phyloP scores from a whole-genome alignment of 2,888 invertebrate genomes.

The Drosophila conformis region DNA sequence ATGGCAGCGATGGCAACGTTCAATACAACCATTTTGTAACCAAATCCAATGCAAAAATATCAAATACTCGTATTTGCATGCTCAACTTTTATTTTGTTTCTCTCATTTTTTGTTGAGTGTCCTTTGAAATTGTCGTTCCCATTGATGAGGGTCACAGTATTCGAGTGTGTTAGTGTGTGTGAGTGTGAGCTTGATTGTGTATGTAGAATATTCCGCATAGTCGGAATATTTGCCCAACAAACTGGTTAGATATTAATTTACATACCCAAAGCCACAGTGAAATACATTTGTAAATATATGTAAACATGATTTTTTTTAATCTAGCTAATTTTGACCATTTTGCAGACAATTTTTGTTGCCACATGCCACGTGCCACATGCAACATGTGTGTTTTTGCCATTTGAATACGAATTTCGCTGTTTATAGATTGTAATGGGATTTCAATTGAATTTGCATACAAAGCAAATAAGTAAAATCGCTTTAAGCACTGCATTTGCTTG shows the following conservation, averaged over 20 bases:
- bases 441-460: conserved; percentile 51
- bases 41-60: conserved; percentile 44
- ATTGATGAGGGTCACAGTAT: conserved; percentile 55
- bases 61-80: conserved; percentile 33
- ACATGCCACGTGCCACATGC: conserved; percentile 28
- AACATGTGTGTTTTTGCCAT: conserved; percentile 45
- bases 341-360: conserved; percentile 1
- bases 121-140: conserved; percentile 33
- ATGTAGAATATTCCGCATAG: conserved; percentile 24
- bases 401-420: conserved; percentile 37
- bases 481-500: conserved; percentile 18
- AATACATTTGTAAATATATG: conserved; percentile 2
- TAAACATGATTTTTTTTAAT: background rate
- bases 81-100: conserved; percentile 15
- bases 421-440: conserved; percentile 51
- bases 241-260: conserved; percentile 46
- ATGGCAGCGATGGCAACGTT: conserved; percentile 8
- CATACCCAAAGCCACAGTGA: background rate
- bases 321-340: conserved; percentile 33
- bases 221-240: conserved; percentile 56
- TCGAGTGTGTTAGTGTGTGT: background rate
- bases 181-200: background rate
- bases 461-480: conserved; percentile 21
- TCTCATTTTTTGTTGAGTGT: conserved; percentile 8
- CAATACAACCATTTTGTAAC: conserved; percentile 35